Evolutionary conservation across 2,888 invertebrate species (phyloP).

Genomic region (Ornithoptera priamus): DNA sequence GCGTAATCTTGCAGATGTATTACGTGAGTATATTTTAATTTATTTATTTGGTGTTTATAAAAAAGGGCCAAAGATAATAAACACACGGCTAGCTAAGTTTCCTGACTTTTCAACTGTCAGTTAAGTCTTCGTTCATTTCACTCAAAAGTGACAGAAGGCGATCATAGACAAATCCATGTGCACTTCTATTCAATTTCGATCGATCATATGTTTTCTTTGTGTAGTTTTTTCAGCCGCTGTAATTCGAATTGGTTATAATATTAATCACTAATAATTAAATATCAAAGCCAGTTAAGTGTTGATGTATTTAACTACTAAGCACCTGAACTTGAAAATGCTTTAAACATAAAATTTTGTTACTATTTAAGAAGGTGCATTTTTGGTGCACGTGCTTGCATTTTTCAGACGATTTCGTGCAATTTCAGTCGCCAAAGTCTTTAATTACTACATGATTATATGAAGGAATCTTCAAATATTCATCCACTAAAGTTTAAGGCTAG

Average conservation of each 20-base stretch:
- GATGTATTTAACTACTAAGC: constrained; percentile 28
- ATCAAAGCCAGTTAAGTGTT: constrained; percentile 36
- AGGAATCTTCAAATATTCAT: constrained; percentile 35
- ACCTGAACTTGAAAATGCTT: constrained; percentile 33
- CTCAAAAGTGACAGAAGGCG: constrained; percentile 41
- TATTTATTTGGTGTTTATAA: neutral
- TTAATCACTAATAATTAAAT: constrained; percentile 47
- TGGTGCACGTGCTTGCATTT: constrained; percentile 77
- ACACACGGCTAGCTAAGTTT: neutral
- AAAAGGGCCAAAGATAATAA: neutral
- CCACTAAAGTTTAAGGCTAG: constrained; percentile 30
- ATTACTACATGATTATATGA: constrained; percentile 28
- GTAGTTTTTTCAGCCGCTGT: constrained; percentile 78
- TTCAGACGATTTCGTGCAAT: constrained; percentile 63
- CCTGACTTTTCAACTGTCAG: neutral
- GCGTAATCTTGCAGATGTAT: neutral
- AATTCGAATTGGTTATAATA: constrained; percentile 73
- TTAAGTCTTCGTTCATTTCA: constrained; percentile 31
- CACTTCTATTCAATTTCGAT: constrained; percentile 72
- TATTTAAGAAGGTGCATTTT: constrained; percentile 63
- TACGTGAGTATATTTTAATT: neutral
- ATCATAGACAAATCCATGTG: constrained; percentile 75
- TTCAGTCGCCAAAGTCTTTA: constrained; percentile 48
- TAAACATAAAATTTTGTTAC: constrained; percentile 40
- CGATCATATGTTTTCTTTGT: constrained; percentile 81